These are phyloP conservation scores for Ditylenchus weischeri DNA, from an alignment of 2,888 invertebrate species.

Conservation along the genomic window DNA sequence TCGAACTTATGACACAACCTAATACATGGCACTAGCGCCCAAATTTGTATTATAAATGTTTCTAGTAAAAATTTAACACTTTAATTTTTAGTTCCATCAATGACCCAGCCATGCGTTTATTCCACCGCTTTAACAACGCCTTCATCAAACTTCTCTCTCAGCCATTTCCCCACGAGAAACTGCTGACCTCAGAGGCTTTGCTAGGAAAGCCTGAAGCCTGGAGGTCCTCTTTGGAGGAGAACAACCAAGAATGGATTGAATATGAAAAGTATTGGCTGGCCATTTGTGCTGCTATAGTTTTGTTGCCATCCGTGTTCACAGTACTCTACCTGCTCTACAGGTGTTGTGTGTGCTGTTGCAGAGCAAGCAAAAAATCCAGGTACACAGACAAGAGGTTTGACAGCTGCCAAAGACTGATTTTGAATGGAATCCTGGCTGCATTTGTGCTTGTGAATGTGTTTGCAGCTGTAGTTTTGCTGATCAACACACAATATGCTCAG, in stretches of 20 bases:
- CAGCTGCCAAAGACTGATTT: slow-evolving; percentile 45
- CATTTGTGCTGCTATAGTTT: slow-evolving; percentile 39
- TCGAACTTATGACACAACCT: no score
- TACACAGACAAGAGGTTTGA: slow-evolving; percentile 47
- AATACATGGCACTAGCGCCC: no score
- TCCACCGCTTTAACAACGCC: slow-evolving; percentile 47
- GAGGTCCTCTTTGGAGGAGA: slow-evolving; percentile 38
- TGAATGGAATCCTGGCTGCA: slow-evolving; percentile 43
- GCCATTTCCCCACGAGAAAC: slow-evolving; percentile 43
- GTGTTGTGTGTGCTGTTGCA: slow-evolving; percentile 47
- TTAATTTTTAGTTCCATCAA: slow-evolving; percentile 21
- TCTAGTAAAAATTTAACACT: no score
- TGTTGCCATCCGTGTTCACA: slow-evolving; percentile 46
- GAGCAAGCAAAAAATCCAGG: slow-evolving; percentile 35
- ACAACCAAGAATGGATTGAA: slow-evolving; percentile 48
- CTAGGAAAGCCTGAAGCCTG: slow-evolving; percentile 41
- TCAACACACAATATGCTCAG: slow-evolving; percentile 54
- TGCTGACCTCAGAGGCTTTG: slow-evolving; percentile 41
- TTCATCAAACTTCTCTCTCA: slow-evolving; percentile 46
- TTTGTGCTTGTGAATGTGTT: slow-evolving; percentile 53
- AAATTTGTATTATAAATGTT: no score
- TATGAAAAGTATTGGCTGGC: slow-evolving; percentile 51
- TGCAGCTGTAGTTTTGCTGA: slow-evolving; percentile 48
- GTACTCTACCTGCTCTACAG: slow-evolving; percentile 50
- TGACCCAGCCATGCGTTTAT: slow-evolving; percentile 49